phyloP scores from a whole-genome alignment of 2,797 vertebrate species.

The Holocentrus rufus region DNA sequence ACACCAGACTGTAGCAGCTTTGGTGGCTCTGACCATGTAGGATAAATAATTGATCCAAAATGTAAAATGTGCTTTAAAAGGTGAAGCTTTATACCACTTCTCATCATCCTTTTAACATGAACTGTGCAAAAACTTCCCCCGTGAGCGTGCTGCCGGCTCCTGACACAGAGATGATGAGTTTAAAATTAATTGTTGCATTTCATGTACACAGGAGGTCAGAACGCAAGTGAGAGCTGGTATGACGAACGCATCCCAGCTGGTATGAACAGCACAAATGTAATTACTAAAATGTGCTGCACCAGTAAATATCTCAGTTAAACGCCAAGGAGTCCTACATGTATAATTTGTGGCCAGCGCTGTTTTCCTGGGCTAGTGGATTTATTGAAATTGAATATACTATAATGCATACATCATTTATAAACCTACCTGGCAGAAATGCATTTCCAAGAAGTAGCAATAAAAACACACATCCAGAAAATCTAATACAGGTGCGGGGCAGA shows the following conservation, averaged over 20 bases:
- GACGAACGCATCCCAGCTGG: slow-evolving; percentile 65
- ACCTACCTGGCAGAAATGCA: slow-evolving; percentile 64
- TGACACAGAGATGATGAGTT: slow-evolving; percentile 66
- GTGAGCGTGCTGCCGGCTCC: slow-evolving; percentile 48
- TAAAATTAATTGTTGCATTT: slow-evolving; percentile 67
- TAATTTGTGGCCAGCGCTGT: slow-evolving; percentile 71
- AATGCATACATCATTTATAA: slow-evolving; percentile 56
- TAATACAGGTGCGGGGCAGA: slow-evolving; percentile 46
- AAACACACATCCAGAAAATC: slow-evolving; percentile 58
- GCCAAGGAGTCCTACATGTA: slow-evolving; percentile 64
- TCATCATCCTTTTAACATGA: slow-evolving; percentile 30
- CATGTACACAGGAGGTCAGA: slow-evolving; percentile 58
- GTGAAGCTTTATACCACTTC: slow-evolving; percentile 18
- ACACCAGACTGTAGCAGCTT: slow-evolving; percentile 11
- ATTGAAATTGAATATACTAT: slow-evolving; percentile 67
- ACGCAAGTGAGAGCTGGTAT: slow-evolving; percentile 61
- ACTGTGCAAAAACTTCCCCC: slow-evolving; percentile 9
- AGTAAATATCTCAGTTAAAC: slow-evolving; percentile 75
- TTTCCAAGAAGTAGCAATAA: slow-evolving; percentile 55
- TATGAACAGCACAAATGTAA: slow-evolving; percentile 77
- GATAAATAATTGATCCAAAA: slow-evolving; percentile 50
- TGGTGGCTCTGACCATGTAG: slow-evolving; percentile 29
- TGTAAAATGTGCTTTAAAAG: slow-evolving; percentile 41
- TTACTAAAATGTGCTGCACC: slow-evolving; percentile 77
- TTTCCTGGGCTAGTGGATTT: slow-evolving; percentile 65